phyloP scores from a whole-genome alignment of 53 echinoderm and acorn worm species.

The Astropecten irregularis region DNA sequence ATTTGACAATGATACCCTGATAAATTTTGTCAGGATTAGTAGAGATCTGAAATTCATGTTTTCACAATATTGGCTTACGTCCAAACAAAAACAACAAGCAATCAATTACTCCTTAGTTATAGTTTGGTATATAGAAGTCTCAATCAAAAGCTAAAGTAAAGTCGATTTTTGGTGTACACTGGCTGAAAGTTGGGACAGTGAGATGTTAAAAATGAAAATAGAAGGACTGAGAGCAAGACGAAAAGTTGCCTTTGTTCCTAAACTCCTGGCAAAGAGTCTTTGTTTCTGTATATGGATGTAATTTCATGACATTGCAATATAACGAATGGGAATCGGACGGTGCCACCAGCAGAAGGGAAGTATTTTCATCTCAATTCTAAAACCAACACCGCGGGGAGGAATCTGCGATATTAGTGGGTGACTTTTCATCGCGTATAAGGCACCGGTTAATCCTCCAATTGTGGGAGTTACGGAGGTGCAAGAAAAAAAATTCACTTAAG shows the following conservation, averaged over 20 bases:
- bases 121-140: no score
- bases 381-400: slow-evolving; percentile 32
- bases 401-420: background rate
- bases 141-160: no score
- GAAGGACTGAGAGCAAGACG: no score
- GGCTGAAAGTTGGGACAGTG: no score
- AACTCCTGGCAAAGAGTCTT: background rate
- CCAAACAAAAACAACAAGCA: no score
- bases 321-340: background rate
- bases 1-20: no score
- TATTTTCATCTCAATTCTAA: slow-evolving; percentile 26
- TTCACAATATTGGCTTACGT: no score
- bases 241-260: background rate
- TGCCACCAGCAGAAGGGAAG: slow-evolving; percentile 4
- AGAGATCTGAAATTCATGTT: no score
- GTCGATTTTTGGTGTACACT: no score
- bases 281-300: background rate
- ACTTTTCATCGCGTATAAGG: slow-evolving; percentile 30
- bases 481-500: background rate
- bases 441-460: slow-evolving; percentile 19
- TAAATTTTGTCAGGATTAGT: no score
- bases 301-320: background rate
- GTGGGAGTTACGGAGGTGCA: background rate
- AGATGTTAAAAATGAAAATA: no score
- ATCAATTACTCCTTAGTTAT: no score